Evolutionary conservation across 1,140 invertebrate genomes (phyloP).

Genomic region (Eumaeus atala): DNA sequence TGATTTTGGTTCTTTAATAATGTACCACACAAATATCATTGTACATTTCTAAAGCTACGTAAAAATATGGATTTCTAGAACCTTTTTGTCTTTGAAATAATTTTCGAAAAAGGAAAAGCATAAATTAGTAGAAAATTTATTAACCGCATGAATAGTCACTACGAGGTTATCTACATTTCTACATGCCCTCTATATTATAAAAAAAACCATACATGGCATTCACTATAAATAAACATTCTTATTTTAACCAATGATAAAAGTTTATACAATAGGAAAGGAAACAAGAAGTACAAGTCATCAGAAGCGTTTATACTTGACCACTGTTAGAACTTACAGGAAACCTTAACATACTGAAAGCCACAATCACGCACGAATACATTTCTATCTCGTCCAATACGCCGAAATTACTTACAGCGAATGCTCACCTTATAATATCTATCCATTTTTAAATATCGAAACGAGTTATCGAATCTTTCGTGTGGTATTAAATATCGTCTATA

Average conservation of each 20-base stretch:
- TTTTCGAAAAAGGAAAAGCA: constrained; percentile 12
- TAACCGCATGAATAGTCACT: constrained; percentile 41
- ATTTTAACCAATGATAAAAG: constrained; percentile 20
- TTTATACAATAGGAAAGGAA: constrained; percentile 13
- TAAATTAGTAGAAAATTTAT: constrained; percentile 11
- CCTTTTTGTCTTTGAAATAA: constrained; percentile 18
- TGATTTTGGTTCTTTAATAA: constrained; percentile 66
- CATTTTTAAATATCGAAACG: background rate
- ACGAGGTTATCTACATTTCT: constrained; percentile 70
- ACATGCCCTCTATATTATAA: constrained; percentile 49
- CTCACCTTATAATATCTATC: constrained; percentile 9
- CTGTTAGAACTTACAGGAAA: constrained; percentile 12
- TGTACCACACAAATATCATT: constrained; percentile 50
- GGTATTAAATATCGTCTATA: constrained; percentile 6
- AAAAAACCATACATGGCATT: constrained; percentile 34
- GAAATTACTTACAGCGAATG: constrained; percentile 16
- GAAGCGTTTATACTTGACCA: constrained; percentile 9
- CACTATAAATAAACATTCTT: constrained; percentile 33
- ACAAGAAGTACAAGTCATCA: constrained; percentile 10
- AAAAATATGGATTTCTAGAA: constrained; percentile 31
- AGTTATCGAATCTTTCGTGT: constrained; percentile 11
- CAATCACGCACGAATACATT: constrained; percentile 32
- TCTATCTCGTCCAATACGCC: constrained; percentile 20
- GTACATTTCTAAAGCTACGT: constrained; percentile 41
- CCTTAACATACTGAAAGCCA: constrained; percentile 32